Evolutionary conservation across 2,888 invertebrate species (phyloP).

Genomic region (Sipunculus nudus): DNA sequence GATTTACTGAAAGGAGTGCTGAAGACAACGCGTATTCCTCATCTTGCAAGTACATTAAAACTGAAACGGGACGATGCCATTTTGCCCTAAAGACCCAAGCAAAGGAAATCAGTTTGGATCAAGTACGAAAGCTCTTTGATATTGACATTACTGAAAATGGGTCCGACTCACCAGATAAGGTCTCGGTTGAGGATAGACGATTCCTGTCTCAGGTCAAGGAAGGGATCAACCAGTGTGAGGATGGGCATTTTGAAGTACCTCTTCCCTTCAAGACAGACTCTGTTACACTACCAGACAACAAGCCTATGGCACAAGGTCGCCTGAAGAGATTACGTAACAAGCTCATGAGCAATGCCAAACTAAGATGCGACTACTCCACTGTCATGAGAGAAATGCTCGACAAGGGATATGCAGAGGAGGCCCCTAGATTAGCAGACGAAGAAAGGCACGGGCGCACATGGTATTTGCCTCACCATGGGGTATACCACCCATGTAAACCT

Average conservation of each 20-base stretch:
- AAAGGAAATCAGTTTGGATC: too few species aligned
- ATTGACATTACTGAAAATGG: too few species aligned
- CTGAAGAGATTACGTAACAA: conserved; percentile 3
- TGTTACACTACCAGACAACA: conserved; percentile 17
- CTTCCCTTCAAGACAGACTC: conserved; percentile 13
- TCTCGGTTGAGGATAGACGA: too few species aligned
- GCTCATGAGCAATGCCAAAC: neutral
- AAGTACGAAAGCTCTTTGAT: too few species aligned
- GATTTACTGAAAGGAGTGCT: too few species aligned
- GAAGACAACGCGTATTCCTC: too few species aligned
- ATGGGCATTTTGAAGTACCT: conserved; percentile 20
- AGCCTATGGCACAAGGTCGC: conserved; percentile 1
- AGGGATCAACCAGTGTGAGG: too few species aligned
- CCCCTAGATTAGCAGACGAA: neutral
- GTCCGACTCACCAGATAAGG: too few species aligned
- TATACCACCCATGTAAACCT: conserved; percentile 29
- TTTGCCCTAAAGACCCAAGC: too few species aligned
- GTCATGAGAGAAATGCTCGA: conserved; percentile 15
- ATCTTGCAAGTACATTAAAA: too few species aligned
- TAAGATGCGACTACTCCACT: conserved; percentile 1
- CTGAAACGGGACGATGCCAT: too few species aligned
- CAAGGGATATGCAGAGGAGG: conserved; percentile 16
- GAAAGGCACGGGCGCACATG: conserved; percentile 2
- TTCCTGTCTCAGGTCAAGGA: too few species aligned
- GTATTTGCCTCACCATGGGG: conserved; percentile 30